Evolutionary conservation across 53 echinoderm and acorn worm species (phyloP).

Genomic region (Pentamera pediparva): DNA sequence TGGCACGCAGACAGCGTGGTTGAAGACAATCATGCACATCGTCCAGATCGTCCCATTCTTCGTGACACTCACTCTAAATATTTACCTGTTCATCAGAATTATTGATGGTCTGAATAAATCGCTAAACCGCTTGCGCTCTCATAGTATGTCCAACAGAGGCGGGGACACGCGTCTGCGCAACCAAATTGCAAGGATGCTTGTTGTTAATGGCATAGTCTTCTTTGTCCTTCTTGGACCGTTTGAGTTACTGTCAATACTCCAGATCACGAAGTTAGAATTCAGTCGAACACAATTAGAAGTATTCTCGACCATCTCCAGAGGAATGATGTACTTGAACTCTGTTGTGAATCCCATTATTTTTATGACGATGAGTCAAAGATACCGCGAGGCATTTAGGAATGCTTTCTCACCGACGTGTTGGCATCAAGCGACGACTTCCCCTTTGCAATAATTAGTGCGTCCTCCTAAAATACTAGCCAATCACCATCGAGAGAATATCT

Average conservation of each 20-base stretch:
- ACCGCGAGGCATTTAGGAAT: conserved; percentile 74
- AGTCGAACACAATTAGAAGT: neutral
- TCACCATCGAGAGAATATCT: no score
- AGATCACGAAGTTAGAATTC: neutral
- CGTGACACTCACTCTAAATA: conserved; percentile 54
- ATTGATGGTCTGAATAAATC: conserved; percentile 61
- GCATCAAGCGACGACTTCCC: no score
- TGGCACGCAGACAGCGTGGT: conserved; percentile 10
- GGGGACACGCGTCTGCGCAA: conserved; percentile 47
- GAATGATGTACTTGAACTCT: conserved; percentile 76
- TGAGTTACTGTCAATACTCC: conserved; percentile 38
- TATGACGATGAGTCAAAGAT: conserved; percentile 77
- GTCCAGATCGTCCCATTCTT: conserved; percentile 79
- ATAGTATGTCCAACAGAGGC: conserved; percentile 42
- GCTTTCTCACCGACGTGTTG: conserved; percentile 67
- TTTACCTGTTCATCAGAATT: conserved; percentile 57
- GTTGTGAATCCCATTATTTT: conserved; percentile 87
- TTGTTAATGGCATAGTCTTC: conserved; percentile 49
- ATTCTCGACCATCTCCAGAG: conserved; percentile 29
- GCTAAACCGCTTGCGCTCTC: conserved; percentile 52
- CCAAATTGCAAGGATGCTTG: conserved; percentile 52
- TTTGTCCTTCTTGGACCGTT: conserved; percentile 49
- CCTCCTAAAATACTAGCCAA: no score
- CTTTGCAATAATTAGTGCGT: no score
- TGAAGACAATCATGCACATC: conserved; percentile 40